phyloP scores from a whole-genome alignment of 2,888 invertebrate genomes.

The Heliconius cydno region DNA sequence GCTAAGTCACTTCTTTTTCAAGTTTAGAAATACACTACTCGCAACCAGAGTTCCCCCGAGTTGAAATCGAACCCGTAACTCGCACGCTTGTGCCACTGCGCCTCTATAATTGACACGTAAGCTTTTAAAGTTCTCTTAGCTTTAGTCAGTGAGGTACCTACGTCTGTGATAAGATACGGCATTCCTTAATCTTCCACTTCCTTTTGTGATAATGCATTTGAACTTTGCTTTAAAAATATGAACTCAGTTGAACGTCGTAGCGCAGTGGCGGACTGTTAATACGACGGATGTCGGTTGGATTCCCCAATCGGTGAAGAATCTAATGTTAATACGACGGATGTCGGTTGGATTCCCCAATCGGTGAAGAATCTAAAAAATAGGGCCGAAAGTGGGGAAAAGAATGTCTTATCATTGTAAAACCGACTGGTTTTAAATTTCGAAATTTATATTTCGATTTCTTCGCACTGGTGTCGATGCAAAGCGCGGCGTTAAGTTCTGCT shows the following conservation, averaged over 20 bases:
- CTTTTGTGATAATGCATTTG: conserved; percentile 3
- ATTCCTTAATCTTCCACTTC: conserved; percentile 23
- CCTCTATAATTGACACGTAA: not conserved
- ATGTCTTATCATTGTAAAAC: not conserved
- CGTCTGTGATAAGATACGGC: conserved; percentile 19
- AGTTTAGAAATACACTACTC: too few relatives aligned
- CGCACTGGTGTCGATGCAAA: too few relatives aligned
- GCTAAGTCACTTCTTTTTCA: too few relatives aligned
- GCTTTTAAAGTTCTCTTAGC: not conserved
- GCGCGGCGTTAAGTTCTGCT: too few relatives aligned
- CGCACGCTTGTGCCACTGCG: too few relatives aligned
- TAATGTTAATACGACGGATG: not conserved
- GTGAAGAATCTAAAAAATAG: not conserved
- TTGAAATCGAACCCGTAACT: too few relatives aligned
- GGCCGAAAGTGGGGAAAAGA: not conserved
- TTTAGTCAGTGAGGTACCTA: not conserved
- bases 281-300: not conserved
- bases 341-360: not conserved
- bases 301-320: too few relatives aligned
- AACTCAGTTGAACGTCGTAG: not conserved
- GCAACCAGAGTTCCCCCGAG: too few relatives aligned
- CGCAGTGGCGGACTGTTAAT: not conserved
- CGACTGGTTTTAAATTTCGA: too few relatives aligned
- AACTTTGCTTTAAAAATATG: not conserved
- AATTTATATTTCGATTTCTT: too few relatives aligned